phyloP scores from a whole-genome alignment of 2,888 invertebrate species.

The Drosophila borborema region DNA sequence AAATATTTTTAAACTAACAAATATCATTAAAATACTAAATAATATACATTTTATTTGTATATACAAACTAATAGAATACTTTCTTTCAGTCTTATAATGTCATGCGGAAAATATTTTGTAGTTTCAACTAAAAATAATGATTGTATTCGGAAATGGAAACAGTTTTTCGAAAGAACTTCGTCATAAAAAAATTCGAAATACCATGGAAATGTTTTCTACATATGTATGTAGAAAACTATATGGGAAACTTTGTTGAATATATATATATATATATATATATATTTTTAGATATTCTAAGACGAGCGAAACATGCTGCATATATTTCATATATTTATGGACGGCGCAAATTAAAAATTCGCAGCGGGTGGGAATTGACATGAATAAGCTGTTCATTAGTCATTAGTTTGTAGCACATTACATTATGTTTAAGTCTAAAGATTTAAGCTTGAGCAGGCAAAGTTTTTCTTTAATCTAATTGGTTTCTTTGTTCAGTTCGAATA shows the following conservation, averaged over 20 bases:
- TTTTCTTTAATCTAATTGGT: conserved; percentile 21
- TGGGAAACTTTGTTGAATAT: conserved; percentile 5
- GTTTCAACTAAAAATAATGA: neutral
- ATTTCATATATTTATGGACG: neutral
- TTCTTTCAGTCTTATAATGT: neutral
- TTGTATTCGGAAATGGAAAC: neutral
- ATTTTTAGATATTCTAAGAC: conserved; percentile 19
- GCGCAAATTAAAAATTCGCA: neutral
- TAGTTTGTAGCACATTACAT: neutral
- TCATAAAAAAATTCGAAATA: neutral
- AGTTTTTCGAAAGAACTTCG: neutral
- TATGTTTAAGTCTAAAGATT: neutral
- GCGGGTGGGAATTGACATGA: conserved; percentile 23
- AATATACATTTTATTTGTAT: no score
- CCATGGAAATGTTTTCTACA: conserved; percentile 1
- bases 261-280: neutral
- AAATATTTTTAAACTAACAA: no score
- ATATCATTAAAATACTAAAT: no score
- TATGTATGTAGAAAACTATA: neutral
- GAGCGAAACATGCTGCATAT: neutral
- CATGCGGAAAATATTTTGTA: neutral
- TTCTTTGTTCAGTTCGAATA: conserved; percentile 12
- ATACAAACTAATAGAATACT: neutral
- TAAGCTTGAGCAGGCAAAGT: neutral
- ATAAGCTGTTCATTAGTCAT: conserved; percentile 9